Evolutionary conservation across 2,888 invertebrate species (phyloP).

Genomic region (Teleiodes luculella): DNA sequence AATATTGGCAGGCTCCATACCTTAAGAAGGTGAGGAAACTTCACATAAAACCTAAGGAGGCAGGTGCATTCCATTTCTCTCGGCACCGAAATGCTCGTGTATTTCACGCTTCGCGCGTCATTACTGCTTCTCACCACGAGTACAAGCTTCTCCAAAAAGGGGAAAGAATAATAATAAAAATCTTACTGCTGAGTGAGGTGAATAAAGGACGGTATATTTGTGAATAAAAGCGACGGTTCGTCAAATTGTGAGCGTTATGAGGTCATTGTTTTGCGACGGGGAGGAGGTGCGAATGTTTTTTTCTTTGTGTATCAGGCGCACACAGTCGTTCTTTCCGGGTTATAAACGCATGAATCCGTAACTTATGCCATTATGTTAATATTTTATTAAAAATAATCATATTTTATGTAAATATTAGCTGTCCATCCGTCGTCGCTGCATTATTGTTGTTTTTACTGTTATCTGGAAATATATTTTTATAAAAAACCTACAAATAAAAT

Average conservation of each 20-base stretch:
- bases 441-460: too few species aligned
- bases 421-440: too few species aligned
- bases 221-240: constrained; percentile 36
- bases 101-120: constrained; percentile 72
- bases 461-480: too few species aligned
- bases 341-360: too few species aligned
- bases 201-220: constrained; percentile 50
- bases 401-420: too few species aligned
- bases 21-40: constrained; percentile 74
- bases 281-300: too few species aligned
- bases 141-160: constrained; percentile 46
- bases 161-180: constrained; percentile 71
- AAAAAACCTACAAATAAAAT: too few species aligned
- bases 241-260: constrained; percentile 29
- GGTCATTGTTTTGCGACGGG: constrained; percentile 17
- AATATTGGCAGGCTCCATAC: constrained; percentile 71
- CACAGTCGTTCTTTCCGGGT: too few species aligned
- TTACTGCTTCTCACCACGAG: constrained; percentile 58
- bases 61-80: constrained; percentile 72
- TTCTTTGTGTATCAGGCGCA: too few species aligned
- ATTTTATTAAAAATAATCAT: too few species aligned
- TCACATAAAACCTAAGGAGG: constrained; percentile 77
- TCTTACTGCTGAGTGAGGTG: constrained; percentile 53
- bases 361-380: too few species aligned
- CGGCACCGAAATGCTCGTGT: constrained; percentile 51